Base-by-base conservation (phyloP, 2,888 invertebrate genomes). In the Stenolophus ochropezus region DNA sequence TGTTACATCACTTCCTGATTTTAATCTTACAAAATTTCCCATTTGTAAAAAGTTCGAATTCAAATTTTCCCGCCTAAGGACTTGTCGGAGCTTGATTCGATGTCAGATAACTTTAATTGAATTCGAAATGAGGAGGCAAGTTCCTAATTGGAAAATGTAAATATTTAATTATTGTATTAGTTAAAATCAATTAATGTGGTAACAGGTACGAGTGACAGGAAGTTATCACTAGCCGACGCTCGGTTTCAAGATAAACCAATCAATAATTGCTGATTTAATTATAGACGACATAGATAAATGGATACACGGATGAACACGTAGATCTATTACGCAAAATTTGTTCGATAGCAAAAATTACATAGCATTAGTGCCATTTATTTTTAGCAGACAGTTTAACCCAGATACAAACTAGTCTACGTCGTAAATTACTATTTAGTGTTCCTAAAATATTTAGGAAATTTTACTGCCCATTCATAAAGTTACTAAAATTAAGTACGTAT, bases 81-180 rank as follows among this genome's bases (percentile, higher is more conserved):
- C 6, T 14, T 61, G 61, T 61, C 61, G 4, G n/a, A 1, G 25
- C n/a, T 11, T 23, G 8, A n/a, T 58, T 58, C 23, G 58, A 58
- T 58, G n/a, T 11, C n/a, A 58, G 58, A 23, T 58, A 58, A 58
- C 21, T 71, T 71, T 71, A 71, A 71, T 47, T 71, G 71, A 71
- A 71, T 71, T 42, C n/a, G 18, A 71, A 71, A 71, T 71, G 71
- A 49, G 21, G 42, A 73, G 4, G 11, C 23, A 23, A 23, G 1
- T 56, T 58, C 58, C 20, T 61, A 58, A 77, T 77, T 77, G 58
- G 61, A 77, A 77, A 77, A 77, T 77, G 76, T 58, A 77, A 77
- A 77, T 77, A 77, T 77, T 61, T 77, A 77, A 77, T 77, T 77
- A 77, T 58, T 61, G 42, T 58, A 77, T 77, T 77, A 58, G 58